Conservation (phyloP, 2,797 vertebrate genomes). For the Nasua narica region DNA sequence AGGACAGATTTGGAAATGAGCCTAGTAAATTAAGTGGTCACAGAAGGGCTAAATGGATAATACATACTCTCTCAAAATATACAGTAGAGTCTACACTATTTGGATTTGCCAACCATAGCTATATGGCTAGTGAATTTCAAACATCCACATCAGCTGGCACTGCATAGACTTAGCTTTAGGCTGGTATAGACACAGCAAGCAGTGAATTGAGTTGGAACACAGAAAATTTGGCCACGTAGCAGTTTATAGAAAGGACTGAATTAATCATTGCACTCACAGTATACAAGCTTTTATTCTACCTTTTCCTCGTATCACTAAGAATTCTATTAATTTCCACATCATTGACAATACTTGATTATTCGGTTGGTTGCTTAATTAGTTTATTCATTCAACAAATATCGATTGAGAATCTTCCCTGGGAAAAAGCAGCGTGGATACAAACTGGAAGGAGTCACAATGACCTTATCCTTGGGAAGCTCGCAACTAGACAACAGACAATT, state of each 20-base stretch:
- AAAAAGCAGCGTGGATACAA: background rate
- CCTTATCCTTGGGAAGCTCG: background rate
- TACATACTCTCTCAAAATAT: background rate
- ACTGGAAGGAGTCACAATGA: background rate
- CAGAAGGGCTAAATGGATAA: background rate
- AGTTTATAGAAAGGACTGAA: background rate
- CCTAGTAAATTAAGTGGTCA: background rate
- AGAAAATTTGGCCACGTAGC: background rate
- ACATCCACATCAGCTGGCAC: background rate
- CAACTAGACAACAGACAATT: background rate
- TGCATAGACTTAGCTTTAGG: background rate
- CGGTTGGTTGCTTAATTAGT: background rate
- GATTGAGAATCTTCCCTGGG: background rate
- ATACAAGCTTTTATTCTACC: background rate
- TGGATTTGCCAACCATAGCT: background rate
- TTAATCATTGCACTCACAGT: background rate
- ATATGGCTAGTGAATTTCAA: background rate
- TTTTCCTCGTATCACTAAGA: background rate
- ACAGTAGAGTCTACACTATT: background rate
- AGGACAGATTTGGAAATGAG: background rate
- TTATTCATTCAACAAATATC: background rate
- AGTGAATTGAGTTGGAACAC: background rate
- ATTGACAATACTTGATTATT: background rate
- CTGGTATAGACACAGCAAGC: background rate
- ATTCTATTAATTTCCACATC: background rate